phyloP scores from a whole-genome alignment of 2,888 invertebrate species.

The Drosophila demipolita region DNA sequence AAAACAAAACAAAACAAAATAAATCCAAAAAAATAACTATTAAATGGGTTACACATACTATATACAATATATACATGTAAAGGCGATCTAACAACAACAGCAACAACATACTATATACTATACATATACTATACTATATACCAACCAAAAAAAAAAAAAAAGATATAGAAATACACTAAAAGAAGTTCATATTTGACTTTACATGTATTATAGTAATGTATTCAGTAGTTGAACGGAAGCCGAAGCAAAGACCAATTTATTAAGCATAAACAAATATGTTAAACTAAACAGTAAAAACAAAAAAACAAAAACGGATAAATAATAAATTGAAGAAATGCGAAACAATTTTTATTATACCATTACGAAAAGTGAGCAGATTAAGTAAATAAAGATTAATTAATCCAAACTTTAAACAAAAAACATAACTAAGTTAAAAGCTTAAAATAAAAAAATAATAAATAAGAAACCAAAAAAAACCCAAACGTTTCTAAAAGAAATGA shows the following conservation, averaged over 20 bases:
- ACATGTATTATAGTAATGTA: slow-evolving; percentile 76
- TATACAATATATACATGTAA: slow-evolving; percentile 46
- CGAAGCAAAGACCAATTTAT: slow-evolving; percentile 80
- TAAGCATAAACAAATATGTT: slow-evolving; percentile 72
- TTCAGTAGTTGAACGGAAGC: slow-evolving; percentile 74
- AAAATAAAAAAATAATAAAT: slow-evolving; percentile 15
- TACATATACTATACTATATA: slow-evolving; percentile 40
- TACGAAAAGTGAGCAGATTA: slow-evolving; percentile 24
- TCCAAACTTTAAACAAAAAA: slow-evolving; percentile 37
- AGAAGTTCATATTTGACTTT: slow-evolving; percentile 74
- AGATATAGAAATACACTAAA: slow-evolving; percentile 11
- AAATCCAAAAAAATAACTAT: slow-evolving; percentile 17
- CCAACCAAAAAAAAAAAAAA: slow-evolving; percentile 15
- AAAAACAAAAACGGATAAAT: slow-evolving; percentile 8
- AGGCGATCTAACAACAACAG: slow-evolving; percentile 39
- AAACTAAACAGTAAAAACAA: slow-evolving; percentile 62
- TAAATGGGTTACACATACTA: slow-evolving; percentile 31
- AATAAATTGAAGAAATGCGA: slow-evolving; percentile 31
- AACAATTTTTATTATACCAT: slow-evolving; percentile 68
- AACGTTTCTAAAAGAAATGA: slow-evolving; percentile 68
- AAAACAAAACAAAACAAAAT: slow-evolving; percentile 21
- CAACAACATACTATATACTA: slow-evolving; percentile 38
- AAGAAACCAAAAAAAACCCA: slow-evolving; percentile 24
- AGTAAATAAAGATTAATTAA: slow-evolving; percentile 42
- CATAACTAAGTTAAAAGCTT: slow-evolving; percentile 32